Percentiles rank a stretch among this genome's conserved stretches.
These are phyloP conservation scores for Leptatherina wallacei DNA, from an alignment of 2,797 vertebrate species.

Conservation along the genomic window DNA sequence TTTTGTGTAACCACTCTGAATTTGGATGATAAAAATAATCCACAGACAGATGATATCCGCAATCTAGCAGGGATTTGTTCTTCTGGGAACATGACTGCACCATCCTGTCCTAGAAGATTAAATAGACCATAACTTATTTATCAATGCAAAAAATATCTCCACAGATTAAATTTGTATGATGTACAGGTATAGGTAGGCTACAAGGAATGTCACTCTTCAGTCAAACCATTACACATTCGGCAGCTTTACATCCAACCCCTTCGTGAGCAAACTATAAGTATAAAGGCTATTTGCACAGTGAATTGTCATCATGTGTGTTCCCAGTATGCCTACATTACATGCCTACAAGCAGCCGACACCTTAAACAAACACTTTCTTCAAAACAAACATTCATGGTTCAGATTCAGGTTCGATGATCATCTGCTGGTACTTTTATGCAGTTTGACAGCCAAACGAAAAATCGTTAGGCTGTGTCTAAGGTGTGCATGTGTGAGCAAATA, in stretches of 20 bases:
- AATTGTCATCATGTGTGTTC: not conserved
- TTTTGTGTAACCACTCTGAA: not conserved
- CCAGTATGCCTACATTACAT: slow-evolving; percentile 13
- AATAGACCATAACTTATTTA: slow-evolving; percentile 74
- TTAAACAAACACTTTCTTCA: slow-evolving; percentile 37
- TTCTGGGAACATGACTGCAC: slow-evolving; percentile 26
- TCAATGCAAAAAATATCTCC: slow-evolving; percentile 69
- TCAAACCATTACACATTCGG: slow-evolving; percentile 3
- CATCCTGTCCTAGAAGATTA: slow-evolving; percentile 51
- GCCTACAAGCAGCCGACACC: slow-evolving; percentile 13
- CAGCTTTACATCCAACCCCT: not conserved
- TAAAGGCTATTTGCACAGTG: not conserved
- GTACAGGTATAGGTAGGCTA: slow-evolving; percentile 25
- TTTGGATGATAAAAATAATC: slow-evolving; percentile 1
- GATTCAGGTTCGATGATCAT: slow-evolving; percentile 5
- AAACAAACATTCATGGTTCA: slow-evolving; percentile 46
- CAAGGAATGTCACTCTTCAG: slow-evolving; percentile 28
- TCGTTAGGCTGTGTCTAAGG: not conserved
- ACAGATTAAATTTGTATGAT: slow-evolving; percentile 60
- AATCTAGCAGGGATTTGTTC: slow-evolving; percentile 26
- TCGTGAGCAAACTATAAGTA: not conserved
- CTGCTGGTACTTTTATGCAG: not conserved
- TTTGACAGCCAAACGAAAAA: slow-evolving; percentile 14
- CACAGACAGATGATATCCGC: slow-evolving; percentile 16
- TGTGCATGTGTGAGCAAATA: slow-evolving; percentile 12